Evolutionary conservation across 2,888 invertebrate genomes (phyloP).

Genomic region (Tinea semifulvella): DNA sequence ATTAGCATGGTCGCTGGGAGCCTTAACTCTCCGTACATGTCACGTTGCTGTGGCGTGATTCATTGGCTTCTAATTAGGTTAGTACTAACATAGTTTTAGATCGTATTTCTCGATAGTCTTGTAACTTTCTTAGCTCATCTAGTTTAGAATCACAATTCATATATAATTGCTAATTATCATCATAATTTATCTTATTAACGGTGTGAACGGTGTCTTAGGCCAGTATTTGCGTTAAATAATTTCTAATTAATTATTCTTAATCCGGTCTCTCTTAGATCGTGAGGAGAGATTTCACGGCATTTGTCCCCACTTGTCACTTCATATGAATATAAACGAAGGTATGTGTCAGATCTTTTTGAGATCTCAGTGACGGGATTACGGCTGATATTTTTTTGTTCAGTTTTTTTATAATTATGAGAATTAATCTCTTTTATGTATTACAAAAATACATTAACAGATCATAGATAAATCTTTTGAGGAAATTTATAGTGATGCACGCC

Average conservation of each 20-base stretch:
- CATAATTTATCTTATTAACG: neutral
- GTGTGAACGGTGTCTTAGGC: too few species aligned
- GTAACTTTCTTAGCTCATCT: too few species aligned
- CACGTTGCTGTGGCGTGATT: too few species aligned
- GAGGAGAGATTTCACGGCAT: constrained; percentile 16
- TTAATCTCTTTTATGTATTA: constrained; percentile 9
- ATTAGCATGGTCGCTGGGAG: too few species aligned
- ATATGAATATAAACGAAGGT: neutral
- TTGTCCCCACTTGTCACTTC: constrained; percentile 13
- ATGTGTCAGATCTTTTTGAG: constrained; percentile 7
- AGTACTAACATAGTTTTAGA: too few species aligned
- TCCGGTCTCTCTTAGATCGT: constrained; percentile 16
- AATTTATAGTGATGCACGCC: too few species aligned
- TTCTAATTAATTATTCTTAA: constrained; percentile 11
- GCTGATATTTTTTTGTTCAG: constrained; percentile 4
- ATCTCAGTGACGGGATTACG: constrained; percentile 11
- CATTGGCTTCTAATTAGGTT: too few species aligned
- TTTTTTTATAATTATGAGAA: constrained; percentile 9
- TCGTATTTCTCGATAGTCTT: too few species aligned
- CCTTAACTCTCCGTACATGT: too few species aligned
- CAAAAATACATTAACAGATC: neutral
- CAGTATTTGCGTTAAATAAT: neutral
- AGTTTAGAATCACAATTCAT: too few species aligned
- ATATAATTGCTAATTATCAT: constrained; percentile 2
- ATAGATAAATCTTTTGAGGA: neutral